phyloP scores from a whole-genome alignment of 92 coral and sea anemone species.

The Pocillopora meandrina region DNA sequence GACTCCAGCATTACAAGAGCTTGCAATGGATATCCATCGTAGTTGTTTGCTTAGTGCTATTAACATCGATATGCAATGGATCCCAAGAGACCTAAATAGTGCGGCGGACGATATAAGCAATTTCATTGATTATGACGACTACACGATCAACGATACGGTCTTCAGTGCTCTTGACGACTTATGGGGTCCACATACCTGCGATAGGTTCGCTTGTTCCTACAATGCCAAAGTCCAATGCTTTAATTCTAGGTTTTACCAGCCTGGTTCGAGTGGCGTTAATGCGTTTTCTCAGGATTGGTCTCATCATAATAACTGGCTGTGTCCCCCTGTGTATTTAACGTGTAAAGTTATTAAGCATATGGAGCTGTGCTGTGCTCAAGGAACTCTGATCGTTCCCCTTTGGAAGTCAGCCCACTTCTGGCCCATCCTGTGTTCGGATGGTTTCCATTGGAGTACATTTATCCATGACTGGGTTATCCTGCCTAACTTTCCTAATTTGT shows the following conservation, averaged over 20 bases:
- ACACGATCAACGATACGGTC: slow-evolving; percentile 39
- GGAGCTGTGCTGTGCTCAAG: neutral
- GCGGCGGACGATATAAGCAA: slow-evolving; percentile 21
- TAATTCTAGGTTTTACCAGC: slow-evolving; percentile 50
- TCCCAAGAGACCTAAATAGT: neutral
- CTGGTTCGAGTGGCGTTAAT: slow-evolving; percentile 49
- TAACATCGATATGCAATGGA: neutral
- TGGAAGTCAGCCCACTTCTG: slow-evolving; percentile 41
- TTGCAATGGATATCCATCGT: neutral
- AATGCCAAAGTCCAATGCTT: neutral
- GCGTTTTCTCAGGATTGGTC: slow-evolving; percentile 59
- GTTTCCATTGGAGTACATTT: slow-evolving; percentile 18
- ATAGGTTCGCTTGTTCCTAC: neutral
- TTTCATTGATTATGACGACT: slow-evolving; percentile 43
- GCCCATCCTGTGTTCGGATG: slow-evolving; percentile 33
- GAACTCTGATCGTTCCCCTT: slow-evolving; percentile 1
- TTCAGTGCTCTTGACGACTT: slow-evolving; percentile 21
- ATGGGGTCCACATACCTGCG: slow-evolving; percentile 47
- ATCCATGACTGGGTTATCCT: slow-evolving; percentile 3
- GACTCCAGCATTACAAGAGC: neutral
- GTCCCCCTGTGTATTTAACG: slow-evolving; percentile 19
- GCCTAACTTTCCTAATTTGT: neutral
- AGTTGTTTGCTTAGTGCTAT: too few species aligned
- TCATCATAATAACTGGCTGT: slow-evolving; percentile 40
- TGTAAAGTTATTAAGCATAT: neutral